phyloP scores from a whole-genome alignment of 2,888 invertebrate genomes.

The Leptopterna dolabrata region DNA sequence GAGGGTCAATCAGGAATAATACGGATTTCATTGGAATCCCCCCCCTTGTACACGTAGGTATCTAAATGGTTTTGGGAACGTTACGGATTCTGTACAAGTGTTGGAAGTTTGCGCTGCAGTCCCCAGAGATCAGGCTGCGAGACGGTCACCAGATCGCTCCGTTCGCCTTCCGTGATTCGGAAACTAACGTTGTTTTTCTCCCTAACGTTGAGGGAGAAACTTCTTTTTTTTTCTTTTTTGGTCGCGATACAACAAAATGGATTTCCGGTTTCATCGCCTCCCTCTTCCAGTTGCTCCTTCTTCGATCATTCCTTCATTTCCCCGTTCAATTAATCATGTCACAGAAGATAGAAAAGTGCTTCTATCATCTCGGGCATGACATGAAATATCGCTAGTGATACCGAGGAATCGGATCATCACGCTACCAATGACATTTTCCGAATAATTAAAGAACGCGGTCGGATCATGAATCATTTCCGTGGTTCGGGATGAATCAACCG shows the following conservation, averaged over 20 bases:
- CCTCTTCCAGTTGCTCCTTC: not conserved
- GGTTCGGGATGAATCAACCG: no score
- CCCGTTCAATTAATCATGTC: slow-evolving; percentile 36
- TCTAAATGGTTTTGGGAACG: no score
- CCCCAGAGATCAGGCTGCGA: not conserved
- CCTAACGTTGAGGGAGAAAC: not conserved
- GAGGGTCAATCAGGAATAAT: no score
- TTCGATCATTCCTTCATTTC: not conserved
- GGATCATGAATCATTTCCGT: not conserved
- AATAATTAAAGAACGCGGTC: not conserved
- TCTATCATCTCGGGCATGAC: slow-evolving; percentile 17
- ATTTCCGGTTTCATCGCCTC: not conserved
- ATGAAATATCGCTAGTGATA: slow-evolving; percentile 11
- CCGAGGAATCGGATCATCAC: not conserved
- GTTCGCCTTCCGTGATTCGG: not conserved
- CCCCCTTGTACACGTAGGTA: no score
- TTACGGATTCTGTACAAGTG: not conserved
- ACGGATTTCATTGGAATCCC: no score
- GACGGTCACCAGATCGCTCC: not conserved
- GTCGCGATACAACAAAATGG: slow-evolving; percentile 8
- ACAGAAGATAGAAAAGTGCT: slow-evolving; percentile 7
- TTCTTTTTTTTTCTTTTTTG: not conserved
- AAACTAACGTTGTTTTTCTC: not conserved
- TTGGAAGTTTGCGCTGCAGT: not conserved
- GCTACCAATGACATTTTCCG: not conserved